phyloP scores from a whole-genome alignment of 2,797 vertebrate species.

The Crypturellus tataupa region DNA sequence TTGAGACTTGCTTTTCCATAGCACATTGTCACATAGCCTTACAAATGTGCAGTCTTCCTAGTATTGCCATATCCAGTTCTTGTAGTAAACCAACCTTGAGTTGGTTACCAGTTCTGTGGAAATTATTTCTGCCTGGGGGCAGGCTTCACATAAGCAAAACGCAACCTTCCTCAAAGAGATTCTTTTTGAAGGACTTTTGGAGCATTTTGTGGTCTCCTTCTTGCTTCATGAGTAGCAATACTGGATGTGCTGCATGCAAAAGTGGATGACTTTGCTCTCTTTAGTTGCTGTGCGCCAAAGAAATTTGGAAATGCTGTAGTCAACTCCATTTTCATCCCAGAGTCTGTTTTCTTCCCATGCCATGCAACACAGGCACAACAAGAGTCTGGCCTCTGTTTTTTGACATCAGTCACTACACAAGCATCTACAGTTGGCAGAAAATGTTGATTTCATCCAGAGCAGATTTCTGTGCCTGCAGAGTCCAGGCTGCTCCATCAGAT shows the following conservation, averaged over 20 bases:
- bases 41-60: background rate
- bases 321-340: constrained; percentile 44
- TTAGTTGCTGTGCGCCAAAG: background rate
- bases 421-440: constrained; percentile 10
- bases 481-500: constrained; percentile 10
- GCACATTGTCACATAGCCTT: constrained; percentile 21
- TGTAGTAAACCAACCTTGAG: background rate
- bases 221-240: background rate
- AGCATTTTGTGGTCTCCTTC: background rate
- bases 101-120: background rate
- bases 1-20: constrained; percentile 39
- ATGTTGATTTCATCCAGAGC: background rate
- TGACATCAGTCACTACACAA: background rate
- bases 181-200: background rate
- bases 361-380: constrained; percentile 32
- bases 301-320: background rate
- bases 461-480: background rate
- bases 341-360: constrained; percentile 55
- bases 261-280: background rate
- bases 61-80: background rate
- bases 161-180: background rate
- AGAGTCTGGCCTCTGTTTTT: constrained; percentile 34
- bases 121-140: background rate
- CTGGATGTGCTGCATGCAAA: constrained; percentile 54
- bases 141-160: background rate